Evolutionary conservation across 2,888 invertebrate species (phyloP), one percentile per base, ranked within the genome.

Genomic region (Diarsia rubi): DNA sequence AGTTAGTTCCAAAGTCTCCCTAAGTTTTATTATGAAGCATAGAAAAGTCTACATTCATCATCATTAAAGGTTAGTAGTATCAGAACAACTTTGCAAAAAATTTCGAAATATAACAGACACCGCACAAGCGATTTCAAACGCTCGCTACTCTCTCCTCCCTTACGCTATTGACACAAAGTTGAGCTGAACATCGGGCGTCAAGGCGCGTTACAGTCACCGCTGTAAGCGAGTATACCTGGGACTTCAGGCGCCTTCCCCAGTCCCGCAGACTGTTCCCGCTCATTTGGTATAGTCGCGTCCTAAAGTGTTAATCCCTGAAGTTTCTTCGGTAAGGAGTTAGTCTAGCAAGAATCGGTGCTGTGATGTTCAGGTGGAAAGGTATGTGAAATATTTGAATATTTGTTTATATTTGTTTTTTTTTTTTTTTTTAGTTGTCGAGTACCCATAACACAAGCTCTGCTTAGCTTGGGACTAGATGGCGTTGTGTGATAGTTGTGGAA

Each of bases 141-240:
- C 8, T 65, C 84, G 81, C 86, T 85, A 0, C 1, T 11, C 64
- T 21, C 78, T 72, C 62, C 12, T 75, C 14, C 42, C 66, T 81
- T 42, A n/a, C 9, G 4, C 88, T 87, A 69, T 69, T 69, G 66
- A 49, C 65, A 68, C 70, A 85, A 90, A 91, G 90, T 91, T 89
- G 90, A 91, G 88, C 83, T 83, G 90, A 90, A 86, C 90, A 87
- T 83, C 73, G 70, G 87, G 89, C 91, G 95, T 95, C 95, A 91
- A 83, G 85, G 82, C 91, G 89, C 88, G 92, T 95, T 95, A 94
- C 83, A 90, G 87, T 93, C 93, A 93, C 82, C 80, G 73, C 78
- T 84, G 81, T 85, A 85, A 87, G 82, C 86, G 76, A 75, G 82
- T 79, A 74, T 84, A 84, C 84, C 84, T 84, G 85, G 69, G 72